Evolutionary conservation across 2,113 vertebrate species (phyloP), one percentile per base, ranked within the genome.

Genomic region (Apaloderma vittatum): DNA sequence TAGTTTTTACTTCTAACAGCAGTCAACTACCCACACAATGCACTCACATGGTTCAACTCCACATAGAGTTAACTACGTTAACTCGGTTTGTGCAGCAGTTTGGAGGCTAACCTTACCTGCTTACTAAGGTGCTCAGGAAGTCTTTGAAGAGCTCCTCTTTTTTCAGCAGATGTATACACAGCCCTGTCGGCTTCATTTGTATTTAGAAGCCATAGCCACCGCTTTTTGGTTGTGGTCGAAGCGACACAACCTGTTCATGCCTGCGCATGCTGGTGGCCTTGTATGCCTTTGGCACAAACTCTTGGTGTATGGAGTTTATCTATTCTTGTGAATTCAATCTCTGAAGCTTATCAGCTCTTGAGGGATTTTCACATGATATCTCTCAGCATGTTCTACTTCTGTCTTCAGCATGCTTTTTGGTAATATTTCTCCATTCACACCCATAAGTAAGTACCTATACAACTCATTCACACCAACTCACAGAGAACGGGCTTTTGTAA

Each of bases 31-130:
- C 20, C 83, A 40, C 45, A 15, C 22, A 17, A 10, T 15, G 36
- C 43, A 12, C 14, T 43, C 22, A 2, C 20, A 3, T 0, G 34
- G 26, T 13, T 72, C 10, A 2, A 37, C 26, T 57, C 36, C 3
- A 18, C 14, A 7, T 29, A 1, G 27, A 15, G 18, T 17, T 8
- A 19, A 40, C 40, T 40, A 40, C 40, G 40, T 40, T 40, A 40
- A 40, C 16, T 16, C 5, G 29, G 29, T 9, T 32, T 43, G 17
- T n/a, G 45, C 12, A 17, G 24, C 27, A 36, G 21, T 0, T 9
- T 62, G 36, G 43, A 81, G 19, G n/a, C 36, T 32, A 62, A 37
- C 5, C 15, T 21, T 43, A 16, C 2, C n/a, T 54, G 58, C 59
- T 30, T 5, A 4, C 12, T 8, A 3, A 23, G 7, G 63, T 30